Conservation (phyloP, 2,888 invertebrate genomes). For the Ectemnius cavifrons region DNA sequence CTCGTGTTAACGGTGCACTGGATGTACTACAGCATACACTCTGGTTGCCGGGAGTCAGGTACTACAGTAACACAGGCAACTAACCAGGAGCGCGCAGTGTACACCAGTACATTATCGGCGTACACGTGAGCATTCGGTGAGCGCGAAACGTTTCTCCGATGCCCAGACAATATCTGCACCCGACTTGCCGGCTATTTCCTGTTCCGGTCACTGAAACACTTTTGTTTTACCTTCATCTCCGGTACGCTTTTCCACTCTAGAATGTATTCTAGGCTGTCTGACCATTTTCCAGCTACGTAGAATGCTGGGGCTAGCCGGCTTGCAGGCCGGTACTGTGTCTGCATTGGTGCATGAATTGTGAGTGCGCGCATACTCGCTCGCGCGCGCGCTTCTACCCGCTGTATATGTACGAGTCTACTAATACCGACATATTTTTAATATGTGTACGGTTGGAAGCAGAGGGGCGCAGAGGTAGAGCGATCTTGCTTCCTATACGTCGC, state of each 20-base stretch:
- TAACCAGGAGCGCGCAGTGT: neutral
- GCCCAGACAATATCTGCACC: slow-evolving; percentile 41
- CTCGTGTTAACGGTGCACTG: no score
- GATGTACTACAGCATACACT: no score
- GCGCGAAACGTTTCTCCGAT: slow-evolving; percentile 40
- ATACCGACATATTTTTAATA: slow-evolving; percentile 1
- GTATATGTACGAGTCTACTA: neutral
- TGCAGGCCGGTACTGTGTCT: neutral
- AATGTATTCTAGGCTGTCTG: slow-evolving; percentile 45
- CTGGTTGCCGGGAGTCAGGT: no score
- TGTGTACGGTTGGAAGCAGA: neutral
- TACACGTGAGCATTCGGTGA: slow-evolving; percentile 31
- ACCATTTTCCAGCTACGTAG: slow-evolving; percentile 41
- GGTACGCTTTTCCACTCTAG: slow-evolving; percentile 50
- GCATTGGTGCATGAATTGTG: slow-evolving; percentile 8
- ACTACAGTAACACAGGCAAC: neutral
- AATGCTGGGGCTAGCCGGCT: slow-evolving; percentile 18
- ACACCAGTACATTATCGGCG: slow-evolving; percentile 33
- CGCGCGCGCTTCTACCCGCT: neutral
- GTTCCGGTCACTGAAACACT: slow-evolving; percentile 61
- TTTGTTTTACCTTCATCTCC: slow-evolving; percentile 62
- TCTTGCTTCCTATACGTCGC: no score
- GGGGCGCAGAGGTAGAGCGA: neutral
- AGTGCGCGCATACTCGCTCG: neutral
- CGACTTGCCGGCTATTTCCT: slow-evolving; percentile 54